A percentile compares a stretch with the other conserved stretches of the same genome.
Conservation (phyloP, 2,113 vertebrate genomes). For the Tretioscincus oriximinensis region DNA sequence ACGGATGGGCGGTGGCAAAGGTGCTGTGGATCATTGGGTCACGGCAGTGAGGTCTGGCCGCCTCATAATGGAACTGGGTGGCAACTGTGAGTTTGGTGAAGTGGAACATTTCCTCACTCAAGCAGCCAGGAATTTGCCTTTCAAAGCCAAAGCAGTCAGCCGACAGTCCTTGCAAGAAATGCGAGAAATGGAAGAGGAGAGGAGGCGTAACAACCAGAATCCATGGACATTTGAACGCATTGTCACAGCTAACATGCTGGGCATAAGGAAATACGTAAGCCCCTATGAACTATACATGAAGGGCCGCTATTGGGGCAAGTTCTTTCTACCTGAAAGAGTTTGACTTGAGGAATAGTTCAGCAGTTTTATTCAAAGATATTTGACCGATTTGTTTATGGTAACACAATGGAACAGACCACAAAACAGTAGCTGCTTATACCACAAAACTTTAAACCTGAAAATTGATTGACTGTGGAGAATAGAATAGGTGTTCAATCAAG, state of each 20-base stretch:
- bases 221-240: slow-evolving; percentile 91
- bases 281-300: slow-evolving; percentile 80
- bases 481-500: not conserved
- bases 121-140: slow-evolving; percentile 89
- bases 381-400: not conserved
- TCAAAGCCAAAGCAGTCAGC: slow-evolving; percentile 83
- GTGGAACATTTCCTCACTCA: slow-evolving; percentile 76
- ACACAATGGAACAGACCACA: not conserved
- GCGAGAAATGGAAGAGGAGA: slow-evolving; percentile 67
- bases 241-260: slow-evolving; percentile 85
- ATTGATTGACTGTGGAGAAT: not conserved
- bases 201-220: slow-evolving; percentile 83
- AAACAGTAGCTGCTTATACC: not conserved
- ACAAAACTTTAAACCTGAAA: not conserved
- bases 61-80: slow-evolving; percentile 88
- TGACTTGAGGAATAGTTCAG: slow-evolving; percentile 52
- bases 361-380: not conserved
- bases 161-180: slow-evolving; percentile 73
- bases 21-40: slow-evolving; percentile 90
- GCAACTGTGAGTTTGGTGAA: slow-evolving; percentile 82
- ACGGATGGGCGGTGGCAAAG: slow-evolving; percentile 96
- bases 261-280: slow-evolving; percentile 85
- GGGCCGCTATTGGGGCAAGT: slow-evolving; percentile 88
- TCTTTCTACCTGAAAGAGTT: slow-evolving; percentile 77
- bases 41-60: slow-evolving; percentile 81